Evolutionary conservation across 2,113 vertebrate species (phyloP).

Genomic region (Calyptommatus sinebrachiatus): DNA sequence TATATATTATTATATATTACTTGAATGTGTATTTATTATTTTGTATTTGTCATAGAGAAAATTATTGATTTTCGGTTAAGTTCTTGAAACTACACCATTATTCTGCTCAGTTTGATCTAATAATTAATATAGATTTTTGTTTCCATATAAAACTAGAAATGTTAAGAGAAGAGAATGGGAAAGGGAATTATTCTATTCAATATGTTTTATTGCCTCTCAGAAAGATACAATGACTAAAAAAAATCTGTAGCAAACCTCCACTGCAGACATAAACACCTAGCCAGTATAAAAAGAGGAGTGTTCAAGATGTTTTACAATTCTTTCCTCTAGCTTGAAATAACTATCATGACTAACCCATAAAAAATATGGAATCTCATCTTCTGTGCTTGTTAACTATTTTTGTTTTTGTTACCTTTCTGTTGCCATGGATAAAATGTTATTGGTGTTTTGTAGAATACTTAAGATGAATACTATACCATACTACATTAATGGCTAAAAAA

Average conservation of each 20-base stretch:
- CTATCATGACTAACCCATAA: neutral
- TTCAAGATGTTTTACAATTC: slow-evolving; percentile 1
- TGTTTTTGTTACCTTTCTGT: neutral
- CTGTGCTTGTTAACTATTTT: neutral
- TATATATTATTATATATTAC: neutral
- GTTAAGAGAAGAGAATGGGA: neutral
- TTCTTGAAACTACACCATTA: slow-evolving; percentile 21
- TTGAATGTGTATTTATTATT: neutral
- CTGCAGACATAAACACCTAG: neutral
- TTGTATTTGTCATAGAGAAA: slow-evolving; percentile 16
- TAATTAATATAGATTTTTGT: neutral
- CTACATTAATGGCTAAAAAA: slow-evolving; percentile 2
- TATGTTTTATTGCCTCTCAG: slow-evolving; percentile 14
- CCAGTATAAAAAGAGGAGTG: slow-evolving; percentile 7
- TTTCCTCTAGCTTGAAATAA: neutral
- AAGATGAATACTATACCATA: slow-evolving; percentile 17
- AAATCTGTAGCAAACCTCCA: neutral
- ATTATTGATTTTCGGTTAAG: neutral
- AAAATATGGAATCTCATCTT: slow-evolving; percentile 18
- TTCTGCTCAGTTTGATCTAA: neutral
- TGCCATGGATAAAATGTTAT: slow-evolving; percentile 2
- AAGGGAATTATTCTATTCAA: neutral
- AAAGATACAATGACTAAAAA: neutral
- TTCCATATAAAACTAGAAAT: slow-evolving; percentile 2
- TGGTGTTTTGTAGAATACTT: neutral